Conservation (phyloP, 2,113 vertebrate species). For the Anguilla rostrata region DNA sequence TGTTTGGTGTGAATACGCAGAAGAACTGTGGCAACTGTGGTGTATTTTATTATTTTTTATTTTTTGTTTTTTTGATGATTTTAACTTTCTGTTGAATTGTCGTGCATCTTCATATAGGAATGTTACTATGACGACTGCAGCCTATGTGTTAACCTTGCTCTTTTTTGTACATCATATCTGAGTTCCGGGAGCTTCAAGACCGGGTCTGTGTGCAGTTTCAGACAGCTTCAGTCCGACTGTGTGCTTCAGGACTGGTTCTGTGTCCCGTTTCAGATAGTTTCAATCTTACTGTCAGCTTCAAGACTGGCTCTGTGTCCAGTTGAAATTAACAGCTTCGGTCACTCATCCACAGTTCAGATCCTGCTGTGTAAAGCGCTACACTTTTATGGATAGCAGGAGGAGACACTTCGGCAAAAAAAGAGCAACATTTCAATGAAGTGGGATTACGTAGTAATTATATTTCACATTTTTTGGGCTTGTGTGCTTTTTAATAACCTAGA, state of each 20-base stretch:
- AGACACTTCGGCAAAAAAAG: constrained; percentile 5
- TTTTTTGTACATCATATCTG: constrained; percentile 23
- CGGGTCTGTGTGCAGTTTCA: neutral
- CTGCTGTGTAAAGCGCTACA: constrained; percentile 38
- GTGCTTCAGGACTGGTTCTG: neutral
- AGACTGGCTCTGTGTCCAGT: too few relatives aligned
- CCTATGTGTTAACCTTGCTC: constrained; percentile 22
- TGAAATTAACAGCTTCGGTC: too few relatives aligned
- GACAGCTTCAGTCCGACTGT: neutral
- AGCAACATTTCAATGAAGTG: constrained; percentile 34
- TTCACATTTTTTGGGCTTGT: constrained; percentile 43
- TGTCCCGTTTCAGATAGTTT: too few relatives aligned
- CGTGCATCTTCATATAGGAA: constrained; percentile 50
- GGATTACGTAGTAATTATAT: constrained; percentile 30
- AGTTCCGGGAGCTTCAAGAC: neutral
- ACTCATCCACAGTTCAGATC: constrained; percentile 17
- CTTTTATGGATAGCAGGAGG: neutral
- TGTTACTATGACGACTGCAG: constrained; percentile 44
- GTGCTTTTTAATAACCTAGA: constrained; percentile 52
- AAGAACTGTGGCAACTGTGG: neutral
- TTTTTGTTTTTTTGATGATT: neutral
- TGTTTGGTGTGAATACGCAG: constrained; percentile 1
- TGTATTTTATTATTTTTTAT: constrained; percentile 28
- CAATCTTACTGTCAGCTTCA: neutral
- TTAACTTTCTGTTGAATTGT: neutral